Evolutionary conservation across 2,888 invertebrate species (phyloP).

Genomic region (Sabellastarte sp.): DNA sequence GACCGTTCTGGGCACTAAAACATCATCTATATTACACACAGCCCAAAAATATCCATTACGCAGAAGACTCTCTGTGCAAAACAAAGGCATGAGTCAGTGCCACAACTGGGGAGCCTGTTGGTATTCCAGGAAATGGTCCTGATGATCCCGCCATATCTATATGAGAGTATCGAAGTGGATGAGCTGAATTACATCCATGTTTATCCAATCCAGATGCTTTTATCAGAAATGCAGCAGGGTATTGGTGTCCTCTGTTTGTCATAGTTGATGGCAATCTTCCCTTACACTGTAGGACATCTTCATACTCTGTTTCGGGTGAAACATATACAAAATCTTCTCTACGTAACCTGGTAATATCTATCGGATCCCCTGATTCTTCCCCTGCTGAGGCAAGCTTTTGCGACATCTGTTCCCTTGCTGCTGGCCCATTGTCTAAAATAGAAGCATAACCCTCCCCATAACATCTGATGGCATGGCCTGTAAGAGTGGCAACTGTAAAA

Average conservation of each 20-base stretch:
- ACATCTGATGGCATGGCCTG: conserved; percentile 75
- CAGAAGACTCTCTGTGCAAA: conserved; percentile 17
- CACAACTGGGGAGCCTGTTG: conserved; percentile 75
- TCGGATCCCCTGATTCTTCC: conserved; percentile 73
- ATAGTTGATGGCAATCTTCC: conserved; percentile 68
- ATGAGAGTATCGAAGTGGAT: conserved; percentile 73
- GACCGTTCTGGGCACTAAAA: no score
- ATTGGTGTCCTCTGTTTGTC: conserved; percentile 79
- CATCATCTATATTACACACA: no score
- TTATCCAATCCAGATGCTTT: conserved; percentile 78
- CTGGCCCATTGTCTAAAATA: conserved; percentile 76
- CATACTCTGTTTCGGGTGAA: conserved; percentile 71
- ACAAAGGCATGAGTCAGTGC: conserved; percentile 64
- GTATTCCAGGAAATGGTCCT: conserved; percentile 71
- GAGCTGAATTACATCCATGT: conserved; percentile 69
- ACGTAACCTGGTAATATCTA: conserved; percentile 64
- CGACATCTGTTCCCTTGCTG: conserved; percentile 65
- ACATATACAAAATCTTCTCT: conserved; percentile 59
- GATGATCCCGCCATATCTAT: conserved; percentile 73
- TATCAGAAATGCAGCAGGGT: conserved; percentile 84
- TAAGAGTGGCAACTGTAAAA: conserved; percentile 89
- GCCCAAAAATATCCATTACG: no score
- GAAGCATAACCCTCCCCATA: conserved; percentile 64
- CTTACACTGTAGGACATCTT: conserved; percentile 79
- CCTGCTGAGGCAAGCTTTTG: conserved; percentile 70